These are phyloP conservation scores for Nothocercus julius DNA, from an alignment of 2,113 vertebrate species.

Conservation along the genomic window DNA sequence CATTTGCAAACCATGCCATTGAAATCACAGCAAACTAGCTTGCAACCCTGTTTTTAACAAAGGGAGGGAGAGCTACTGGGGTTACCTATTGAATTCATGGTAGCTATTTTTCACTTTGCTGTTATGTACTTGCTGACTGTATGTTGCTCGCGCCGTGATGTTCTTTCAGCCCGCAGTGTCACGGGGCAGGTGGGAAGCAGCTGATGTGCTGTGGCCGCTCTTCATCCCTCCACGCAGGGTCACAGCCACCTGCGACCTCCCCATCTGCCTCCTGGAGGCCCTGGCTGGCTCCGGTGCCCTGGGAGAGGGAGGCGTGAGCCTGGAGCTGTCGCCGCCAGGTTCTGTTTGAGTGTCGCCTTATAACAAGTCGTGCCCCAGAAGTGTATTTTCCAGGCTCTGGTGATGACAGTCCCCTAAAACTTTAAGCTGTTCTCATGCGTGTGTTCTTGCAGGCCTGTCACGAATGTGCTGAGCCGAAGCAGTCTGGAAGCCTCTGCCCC, in stretches of 20 bases:
- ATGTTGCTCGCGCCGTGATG: rapidly evolving
- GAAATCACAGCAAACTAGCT: background rate
- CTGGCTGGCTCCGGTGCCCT: background rate
- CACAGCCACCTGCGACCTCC: background rate
- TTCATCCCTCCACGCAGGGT: background rate
- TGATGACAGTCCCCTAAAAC: background rate
- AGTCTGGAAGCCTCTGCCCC: background rate
- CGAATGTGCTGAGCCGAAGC: background rate
- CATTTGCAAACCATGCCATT: background rate
- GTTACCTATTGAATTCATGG: background rate
- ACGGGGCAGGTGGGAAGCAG: background rate
- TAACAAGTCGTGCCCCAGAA: background rate
- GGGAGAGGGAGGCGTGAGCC: rapidly evolving
- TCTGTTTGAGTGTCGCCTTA: background rate
- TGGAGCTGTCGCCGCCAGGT: background rate
- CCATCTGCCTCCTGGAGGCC: rapidly evolving
- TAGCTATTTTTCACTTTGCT: background rate
- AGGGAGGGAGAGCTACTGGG: background rate
- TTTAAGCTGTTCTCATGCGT: background rate
- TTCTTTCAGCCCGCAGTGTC: background rate
- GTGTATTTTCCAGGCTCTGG: background rate
- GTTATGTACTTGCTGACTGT: background rate
- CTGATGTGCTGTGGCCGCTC: rapidly evolving
- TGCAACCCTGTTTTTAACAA: background rate
- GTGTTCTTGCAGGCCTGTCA: rapidly evolving